Evolutionary conservation across 2,797 vertebrate genomes (phyloP), one percentile per base, ranked within the genome.

Genomic region (Spizella passerina): DNA sequence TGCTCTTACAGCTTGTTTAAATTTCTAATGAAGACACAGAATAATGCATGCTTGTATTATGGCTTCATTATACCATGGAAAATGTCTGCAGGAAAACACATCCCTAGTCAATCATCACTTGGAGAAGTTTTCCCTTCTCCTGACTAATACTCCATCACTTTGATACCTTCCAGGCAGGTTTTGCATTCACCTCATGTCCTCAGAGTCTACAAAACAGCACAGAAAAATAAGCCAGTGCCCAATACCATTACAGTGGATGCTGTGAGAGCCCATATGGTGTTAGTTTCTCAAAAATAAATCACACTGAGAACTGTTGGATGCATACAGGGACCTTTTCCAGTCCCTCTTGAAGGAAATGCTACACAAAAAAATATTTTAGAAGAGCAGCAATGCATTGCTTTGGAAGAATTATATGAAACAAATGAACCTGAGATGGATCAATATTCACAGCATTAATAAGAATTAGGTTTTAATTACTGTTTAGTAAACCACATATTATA

Each of bases 281-380:
- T 93, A 57, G 65, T 76, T 69, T 91, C 94, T 97, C 82, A 88
- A 88, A 94, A 88, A 91, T 94, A 92, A 95, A 92, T 96, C 94
- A 91, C 61, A 14, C 56, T 60, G 76, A 94, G 90, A 77, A 57
- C 75, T 78, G 69, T 5, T 78, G 61, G 80, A 77, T 66, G 55
- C 77, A 66, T 53, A 56, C 43, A 72, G 41, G 43, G 30, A 43
- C 53, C 79, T 81, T 83, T 90, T 93, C 55, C 56, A 66, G 70
- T 66, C 56, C 26, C 26, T 72, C 50, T 21, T 14, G 10, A 41
- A 87, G 79, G 56, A 87, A 84, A 55, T 44, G 29, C 23, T 34
- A 2, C 22, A 66, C 24, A 64, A 26, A 76, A 30, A 52, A 30
- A 15, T 26, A 69, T 65, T 92, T 81, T 23, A 52, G 44, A 88